These are phyloP conservation scores for Arvicanthis niloticus DNA, from an alignment of 2,113 vertebrate species.

Conservation along the genomic window DNA sequence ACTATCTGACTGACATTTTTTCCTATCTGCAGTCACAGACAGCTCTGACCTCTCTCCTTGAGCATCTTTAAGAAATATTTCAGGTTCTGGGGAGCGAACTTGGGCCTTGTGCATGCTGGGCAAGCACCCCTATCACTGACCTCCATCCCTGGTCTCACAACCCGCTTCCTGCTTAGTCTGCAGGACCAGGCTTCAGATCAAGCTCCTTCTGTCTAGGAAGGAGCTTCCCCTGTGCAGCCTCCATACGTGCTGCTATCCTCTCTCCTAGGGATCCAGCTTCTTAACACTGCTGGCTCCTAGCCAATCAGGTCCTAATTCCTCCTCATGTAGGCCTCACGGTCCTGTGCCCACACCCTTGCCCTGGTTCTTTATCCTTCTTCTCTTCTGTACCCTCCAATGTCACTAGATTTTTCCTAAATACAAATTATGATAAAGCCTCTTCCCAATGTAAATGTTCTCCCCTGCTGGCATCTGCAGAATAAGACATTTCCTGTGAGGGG, in stretches of 20 bases:
- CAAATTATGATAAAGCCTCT: background rate
- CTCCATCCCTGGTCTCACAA: no score
- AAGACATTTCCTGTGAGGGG: background rate
- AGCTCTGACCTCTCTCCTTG: background rate
- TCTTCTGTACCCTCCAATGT: background rate
- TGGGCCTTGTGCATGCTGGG: background rate
- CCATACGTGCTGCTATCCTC: background rate
- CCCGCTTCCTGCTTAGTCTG: background rate
- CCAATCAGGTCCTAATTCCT: background rate
- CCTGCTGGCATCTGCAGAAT: background rate
- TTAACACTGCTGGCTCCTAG: background rate
- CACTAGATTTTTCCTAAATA: slow-evolving; percentile 1
- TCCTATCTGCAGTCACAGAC: background rate
- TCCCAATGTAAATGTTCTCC: background rate
- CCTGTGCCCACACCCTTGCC: background rate
- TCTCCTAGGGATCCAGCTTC: background rate
- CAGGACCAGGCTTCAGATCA: slow-evolving; percentile 3
- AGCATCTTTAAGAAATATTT: background rate
- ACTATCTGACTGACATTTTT: background rate
- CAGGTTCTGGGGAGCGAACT: background rate
- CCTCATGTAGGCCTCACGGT: background rate
- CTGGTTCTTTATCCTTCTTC: background rate
- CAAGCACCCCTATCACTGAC: background rate
- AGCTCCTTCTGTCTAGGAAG: background rate
- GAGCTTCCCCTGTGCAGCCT: background rate